Evolutionary conservation across 2,888 invertebrate species (phyloP), one percentile per base, ranked within the genome.

Genomic region (Euzetes globulus): DNA sequence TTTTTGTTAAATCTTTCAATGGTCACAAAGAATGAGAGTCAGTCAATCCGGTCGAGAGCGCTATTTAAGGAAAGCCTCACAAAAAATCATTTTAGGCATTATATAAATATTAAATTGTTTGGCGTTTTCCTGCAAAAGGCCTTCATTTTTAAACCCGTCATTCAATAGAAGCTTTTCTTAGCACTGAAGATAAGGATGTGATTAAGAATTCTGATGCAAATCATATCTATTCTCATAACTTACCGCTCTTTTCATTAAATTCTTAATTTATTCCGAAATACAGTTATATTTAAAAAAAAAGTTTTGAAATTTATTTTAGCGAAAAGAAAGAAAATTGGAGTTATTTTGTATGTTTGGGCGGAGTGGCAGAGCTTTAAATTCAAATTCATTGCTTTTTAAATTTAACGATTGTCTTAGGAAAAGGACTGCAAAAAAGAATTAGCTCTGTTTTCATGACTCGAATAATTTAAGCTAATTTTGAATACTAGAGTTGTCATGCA

Each of bases 391-490:
- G 19, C 19, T 13, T 52, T 55, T 22, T 7, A 55, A 55, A 22
- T 22, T 55, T 55, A 55, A 55, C 55, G 55, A 55, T 55, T 55
- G 55, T 55, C 22, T 55, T 55, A 11, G 11, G 22, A 55, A 22
- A 19, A 22, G 55, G 11, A 13, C 25, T 55, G 55, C 19, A 5
- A 13, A 25, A n/a, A 55, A 55, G 22, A 55, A 50, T 50, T 50
- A 41, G 50, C n/a, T 2, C 19, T 55, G 25, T 22, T 55, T 55
- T 55, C 55, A 55, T 55, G 55, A 55, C 55, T 55, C 7, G 55
- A 55, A 55, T 55, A 55, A 55, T 22, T 55, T 55, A 55, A 55
- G 13, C 55, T 55, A 22, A 22, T 55, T 55, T 55, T 55, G 22
- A 55, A 55, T 55, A 55, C 55, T 55, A 55, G 55, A 22, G 22